phyloP scores from a whole-genome alignment of 2,888 invertebrate species.

The Chrysodeixis includens region DNA sequence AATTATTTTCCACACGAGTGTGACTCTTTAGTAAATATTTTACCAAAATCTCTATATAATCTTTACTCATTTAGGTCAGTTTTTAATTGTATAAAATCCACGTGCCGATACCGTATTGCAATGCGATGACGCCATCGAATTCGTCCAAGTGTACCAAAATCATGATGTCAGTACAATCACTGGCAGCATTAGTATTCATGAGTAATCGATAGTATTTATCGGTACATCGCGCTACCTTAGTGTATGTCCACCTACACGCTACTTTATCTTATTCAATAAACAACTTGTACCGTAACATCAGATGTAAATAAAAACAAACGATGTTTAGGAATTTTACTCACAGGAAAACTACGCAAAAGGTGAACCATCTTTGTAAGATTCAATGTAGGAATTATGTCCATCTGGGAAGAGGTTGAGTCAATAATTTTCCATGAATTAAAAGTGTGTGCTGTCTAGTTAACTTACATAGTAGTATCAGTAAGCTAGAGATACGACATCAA shows the following conservation, averaged over 20 bases:
- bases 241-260: slow-evolving; percentile 36
- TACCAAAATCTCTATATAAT: too few species aligned
- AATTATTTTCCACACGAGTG: too few species aligned
- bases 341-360: too few species aligned
- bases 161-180: slow-evolving; percentile 46
- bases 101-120: slow-evolving; percentile 6
- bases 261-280: not conserved
- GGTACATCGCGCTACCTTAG: slow-evolving; percentile 26
- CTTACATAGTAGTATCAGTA: too few species aligned
- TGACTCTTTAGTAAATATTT: too few species aligned
- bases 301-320: not conserved
- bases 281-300: not conserved
- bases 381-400: too few species aligned
- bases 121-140: slow-evolving; percentile 35
- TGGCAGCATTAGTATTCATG: slow-evolving; percentile 48
- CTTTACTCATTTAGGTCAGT: too few species aligned
- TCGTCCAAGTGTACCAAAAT: slow-evolving; percentile 42
- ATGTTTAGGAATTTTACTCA: not conserved
- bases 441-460: too few species aligned
- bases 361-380: too few species aligned
- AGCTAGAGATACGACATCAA: not conserved
- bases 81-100: too few species aligned
- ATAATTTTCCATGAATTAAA: too few species aligned
- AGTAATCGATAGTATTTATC: slow-evolving; percentile 46
- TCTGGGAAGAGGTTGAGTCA: too few species aligned